phyloP scores from a whole-genome alignment of 2,797 vertebrate genomes.

The Malurus splendens region DNA sequence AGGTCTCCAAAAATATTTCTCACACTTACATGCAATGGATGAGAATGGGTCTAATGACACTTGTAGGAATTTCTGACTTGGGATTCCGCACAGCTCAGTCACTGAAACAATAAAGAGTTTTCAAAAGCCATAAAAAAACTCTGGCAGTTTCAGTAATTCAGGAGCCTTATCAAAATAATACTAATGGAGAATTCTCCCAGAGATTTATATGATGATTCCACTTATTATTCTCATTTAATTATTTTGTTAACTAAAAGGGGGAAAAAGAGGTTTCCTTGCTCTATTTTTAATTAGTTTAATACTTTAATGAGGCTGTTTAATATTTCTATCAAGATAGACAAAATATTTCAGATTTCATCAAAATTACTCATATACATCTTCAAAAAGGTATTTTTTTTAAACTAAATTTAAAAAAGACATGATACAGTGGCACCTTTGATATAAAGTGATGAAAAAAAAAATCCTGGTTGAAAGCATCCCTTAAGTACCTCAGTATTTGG shows the following conservation, averaged over 20 bases:
- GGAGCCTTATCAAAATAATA: not conserved
- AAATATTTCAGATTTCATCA: not conserved
- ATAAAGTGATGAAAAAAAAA: not conserved
- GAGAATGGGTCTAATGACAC: not conserved
- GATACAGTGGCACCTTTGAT: not conserved
- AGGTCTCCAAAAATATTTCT: constrained; percentile 26
- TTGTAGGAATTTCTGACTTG: constrained; percentile 7
- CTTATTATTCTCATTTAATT: not conserved
- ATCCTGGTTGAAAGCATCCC: not conserved
- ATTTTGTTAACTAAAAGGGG: not conserved
- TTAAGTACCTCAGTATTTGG: not conserved
- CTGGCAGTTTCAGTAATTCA: not conserved
- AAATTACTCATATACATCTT: not conserved
- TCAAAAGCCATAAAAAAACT: not conserved
- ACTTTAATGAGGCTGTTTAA: not conserved
- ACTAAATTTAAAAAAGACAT: rapidly evolving
- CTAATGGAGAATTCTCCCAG: not conserved
- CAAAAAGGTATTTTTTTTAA: not conserved
- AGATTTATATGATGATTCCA: not conserved
- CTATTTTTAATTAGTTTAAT: not conserved
- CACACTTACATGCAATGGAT: not conserved
- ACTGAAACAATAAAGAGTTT: not conserved
- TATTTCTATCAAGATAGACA: not conserved
- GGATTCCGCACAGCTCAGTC: not conserved
- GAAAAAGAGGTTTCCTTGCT: not conserved